A percentile compares a stretch with the other conserved stretches of the same genome.
Conservation (phyloP, 2,888 invertebrate species). For the Nephrotoma guestfalica region DNA sequence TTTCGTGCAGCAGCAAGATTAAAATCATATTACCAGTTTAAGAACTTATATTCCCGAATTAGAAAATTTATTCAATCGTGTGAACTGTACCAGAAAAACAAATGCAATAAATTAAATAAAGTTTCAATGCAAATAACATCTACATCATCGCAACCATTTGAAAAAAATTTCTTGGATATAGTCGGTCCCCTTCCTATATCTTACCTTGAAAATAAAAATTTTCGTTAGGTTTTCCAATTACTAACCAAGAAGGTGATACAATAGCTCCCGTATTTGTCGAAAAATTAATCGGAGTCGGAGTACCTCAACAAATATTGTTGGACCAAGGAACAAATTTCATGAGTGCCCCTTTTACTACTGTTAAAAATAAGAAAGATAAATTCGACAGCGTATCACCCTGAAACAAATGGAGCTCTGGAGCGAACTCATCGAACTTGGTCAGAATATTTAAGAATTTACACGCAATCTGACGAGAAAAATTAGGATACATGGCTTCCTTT, state of each 20-base stretch:
- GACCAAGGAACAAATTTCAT: not conserved
- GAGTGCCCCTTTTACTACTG: not conserved
- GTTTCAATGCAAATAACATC: not conserved
- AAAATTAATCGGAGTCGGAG: not conserved
- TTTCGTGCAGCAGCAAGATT: too few species aligned
- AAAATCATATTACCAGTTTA: not conserved
- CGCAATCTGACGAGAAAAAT: not conserved
- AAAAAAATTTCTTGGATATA: not conserved
- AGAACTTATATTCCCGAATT: not conserved
- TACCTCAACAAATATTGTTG: not conserved
- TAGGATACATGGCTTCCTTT: not conserved
- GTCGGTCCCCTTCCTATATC: not conserved
- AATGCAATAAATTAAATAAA: not conserved
- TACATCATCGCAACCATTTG: not conserved
- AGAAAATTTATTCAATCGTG: not conserved
- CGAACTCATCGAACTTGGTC: not conserved
- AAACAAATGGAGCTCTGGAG: not conserved
- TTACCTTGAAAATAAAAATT: not conserved
- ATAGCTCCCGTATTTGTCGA: not conserved
- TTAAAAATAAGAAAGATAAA: not conserved
- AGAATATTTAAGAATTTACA: not conserved
- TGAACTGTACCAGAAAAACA: not conserved
- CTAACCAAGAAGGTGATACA: not conserved
- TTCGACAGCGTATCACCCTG: not conserved
- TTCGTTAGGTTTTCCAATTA: not conserved